Conservation (phyloP, 2,797 vertebrate genomes). For the Nannoperca australis region DNA sequence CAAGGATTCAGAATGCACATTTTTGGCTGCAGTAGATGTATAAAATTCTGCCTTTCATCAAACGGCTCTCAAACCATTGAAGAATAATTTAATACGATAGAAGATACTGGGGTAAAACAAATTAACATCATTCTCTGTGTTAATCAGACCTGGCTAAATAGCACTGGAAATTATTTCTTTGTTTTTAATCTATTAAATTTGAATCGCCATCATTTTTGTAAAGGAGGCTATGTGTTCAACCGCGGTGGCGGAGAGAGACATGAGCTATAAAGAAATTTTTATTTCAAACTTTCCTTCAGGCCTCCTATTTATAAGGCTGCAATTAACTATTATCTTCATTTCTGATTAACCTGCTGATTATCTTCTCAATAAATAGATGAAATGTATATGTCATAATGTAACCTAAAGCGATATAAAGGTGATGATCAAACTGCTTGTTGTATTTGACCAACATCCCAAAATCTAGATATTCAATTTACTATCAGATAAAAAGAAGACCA, state of each 20-base stretch:
- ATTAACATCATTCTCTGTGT: slow-evolving; percentile 34
- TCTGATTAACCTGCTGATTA: slow-evolving; percentile 21
- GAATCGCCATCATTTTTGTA: slow-evolving; percentile 11
- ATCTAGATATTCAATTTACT: background rate
- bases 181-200: slow-evolving; percentile 23
- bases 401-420: background rate
- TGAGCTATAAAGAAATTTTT: slow-evolving; percentile 5
- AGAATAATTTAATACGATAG: slow-evolving; percentile 12
- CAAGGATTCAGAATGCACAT: slow-evolving; percentile 14
- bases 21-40: slow-evolving; percentile 8
- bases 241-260: background rate
- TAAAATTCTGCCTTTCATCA: slow-evolving; percentile 18
- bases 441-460: background rate
- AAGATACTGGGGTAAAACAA: slow-evolving; percentile 38
- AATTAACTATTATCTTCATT: slow-evolving; percentile 2
- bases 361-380: background rate
- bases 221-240: slow-evolving; percentile 15
- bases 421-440: background rate
- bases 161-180: slow-evolving; percentile 45
- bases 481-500: background rate
- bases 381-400: background rate
- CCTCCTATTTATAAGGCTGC: background rate
- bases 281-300: background rate
- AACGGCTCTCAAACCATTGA: slow-evolving; percentile 11
- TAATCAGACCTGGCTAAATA: slow-evolving; percentile 41